Conservation (phyloP, 2,113 vertebrate species). For the Poeciliopsis turrubarensis region DNA sequence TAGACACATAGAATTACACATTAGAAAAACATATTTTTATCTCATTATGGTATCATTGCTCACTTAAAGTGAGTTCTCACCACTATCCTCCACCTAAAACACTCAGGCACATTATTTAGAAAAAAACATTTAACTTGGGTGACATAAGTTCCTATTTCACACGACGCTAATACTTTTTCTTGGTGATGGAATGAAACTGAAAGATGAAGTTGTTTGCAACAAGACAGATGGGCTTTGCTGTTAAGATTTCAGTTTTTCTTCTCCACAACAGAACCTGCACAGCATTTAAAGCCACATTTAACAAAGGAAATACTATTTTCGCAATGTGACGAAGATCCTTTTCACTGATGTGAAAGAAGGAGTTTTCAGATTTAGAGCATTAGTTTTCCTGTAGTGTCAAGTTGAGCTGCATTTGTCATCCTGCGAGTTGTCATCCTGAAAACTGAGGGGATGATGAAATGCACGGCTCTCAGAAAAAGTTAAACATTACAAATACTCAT, state of each 20-base stretch:
- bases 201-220: not conserved
- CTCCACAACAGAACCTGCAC: not conserved
- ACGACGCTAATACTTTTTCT: not conserved
- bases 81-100: no score
- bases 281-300: not conserved
- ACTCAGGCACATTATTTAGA: no score
- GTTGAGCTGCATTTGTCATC: not conserved
- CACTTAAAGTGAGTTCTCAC: no score
- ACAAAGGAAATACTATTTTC: constrained; percentile 4
- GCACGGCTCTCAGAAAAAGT: not conserved
- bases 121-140: no score
- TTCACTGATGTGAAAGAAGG: not conserved
- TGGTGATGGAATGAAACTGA: not conserved
- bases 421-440: not conserved
- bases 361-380: no score
- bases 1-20: no score
- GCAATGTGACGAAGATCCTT: not conserved
- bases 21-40: no score
- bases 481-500: constrained; percentile 6
- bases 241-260: constrained; percentile 5
- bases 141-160: not conserved
- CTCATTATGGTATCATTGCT: no score
- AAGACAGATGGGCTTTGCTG: not conserved
- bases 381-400: not conserved
- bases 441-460: not conserved